Conservation (phyloP, 2,113 vertebrate species). For the Gymnogyps californianus region DNA sequence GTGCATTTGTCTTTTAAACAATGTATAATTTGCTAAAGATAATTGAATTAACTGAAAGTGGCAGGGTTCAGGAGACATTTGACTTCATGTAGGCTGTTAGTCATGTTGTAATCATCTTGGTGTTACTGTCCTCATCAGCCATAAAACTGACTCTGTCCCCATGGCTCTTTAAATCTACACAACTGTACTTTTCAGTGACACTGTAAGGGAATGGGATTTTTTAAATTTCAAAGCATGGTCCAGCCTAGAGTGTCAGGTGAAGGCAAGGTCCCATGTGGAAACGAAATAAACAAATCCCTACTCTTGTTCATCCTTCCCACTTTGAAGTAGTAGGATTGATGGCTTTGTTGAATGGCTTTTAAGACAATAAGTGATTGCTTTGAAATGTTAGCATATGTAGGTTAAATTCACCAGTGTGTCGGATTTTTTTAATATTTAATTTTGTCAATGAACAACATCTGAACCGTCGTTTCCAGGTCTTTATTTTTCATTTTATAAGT, state of each 20-base stretch:
- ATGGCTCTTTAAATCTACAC: not conserved
- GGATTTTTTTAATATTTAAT: not conserved
- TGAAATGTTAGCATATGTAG: not conserved
- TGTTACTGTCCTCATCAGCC: not conserved
- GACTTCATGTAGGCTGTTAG: not conserved
- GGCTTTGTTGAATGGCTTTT: not conserved
- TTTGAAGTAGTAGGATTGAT: not conserved
- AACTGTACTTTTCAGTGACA: not conserved
- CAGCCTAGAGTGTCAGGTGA: not conserved
- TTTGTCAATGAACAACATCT: not conserved
- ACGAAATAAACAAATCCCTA: not conserved
- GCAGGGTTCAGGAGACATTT: not conserved
- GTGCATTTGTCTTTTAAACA: not conserved
- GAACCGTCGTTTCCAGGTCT: not conserved
- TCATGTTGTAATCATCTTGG: not conserved
- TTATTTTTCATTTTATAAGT: not conserved
- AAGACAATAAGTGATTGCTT: not conserved
- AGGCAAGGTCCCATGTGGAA: not conserved
- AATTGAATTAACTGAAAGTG: not conserved
- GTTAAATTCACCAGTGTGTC: not conserved
- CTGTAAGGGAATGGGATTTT: not conserved
- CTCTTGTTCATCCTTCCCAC: not conserved
- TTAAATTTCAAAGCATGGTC: not conserved
- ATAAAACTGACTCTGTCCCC: not conserved
- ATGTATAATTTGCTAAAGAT: not conserved